Evolutionary conservation across 2,888 invertebrate genomes (phyloP), one percentile per base, ranked within the genome.

Genomic region (Leptinotarsa haldemani): DNA sequence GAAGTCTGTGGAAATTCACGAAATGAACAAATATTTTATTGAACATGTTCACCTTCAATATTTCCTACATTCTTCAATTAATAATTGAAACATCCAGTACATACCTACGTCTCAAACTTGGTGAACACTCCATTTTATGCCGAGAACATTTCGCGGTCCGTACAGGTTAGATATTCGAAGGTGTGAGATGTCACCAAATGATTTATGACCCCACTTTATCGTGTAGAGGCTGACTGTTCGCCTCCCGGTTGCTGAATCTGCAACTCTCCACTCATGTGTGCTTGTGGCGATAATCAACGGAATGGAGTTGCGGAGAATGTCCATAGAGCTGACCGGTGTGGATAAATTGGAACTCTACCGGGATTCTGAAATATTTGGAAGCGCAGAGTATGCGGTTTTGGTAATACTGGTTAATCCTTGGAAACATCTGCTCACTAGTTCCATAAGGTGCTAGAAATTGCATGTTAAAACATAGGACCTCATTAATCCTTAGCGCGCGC

Each of bases 181-280:
- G 82, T 83, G 83, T 77, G 82, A 82, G 82, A 72, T 81, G 84
- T 83, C 82, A 80, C 79, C 78, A 61, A 71, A 81, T 84, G 83
- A 85, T 77, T 84, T 84, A 85, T 82, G 81, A 79, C 77, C 80
- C 76, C 77, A 83, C 80, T 82, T 84, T 85, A 85, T 85, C 84
- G 83, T 80, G 80, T 81, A 77, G 71, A 79, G 73, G 80, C 79
- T 80, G 76, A 80, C 79, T 79, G 75, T 79, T 81, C 81, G 80
- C 82, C 80, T 82, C 80, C 80, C 80, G 80, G 78, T 79, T 83
- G 85, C 86, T 86, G 86, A 85, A 83, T 85, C 83, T 83, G 85
- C 84, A 84, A 79, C 82, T 80, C 82, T 84, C 84, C 82, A 82
- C 81, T 84, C 85, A 83, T 84, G 84, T 85, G 84, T 83, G 83